Conservation (phyloP, 2,113 vertebrate species). For the Macaca mulatta region DNA sequence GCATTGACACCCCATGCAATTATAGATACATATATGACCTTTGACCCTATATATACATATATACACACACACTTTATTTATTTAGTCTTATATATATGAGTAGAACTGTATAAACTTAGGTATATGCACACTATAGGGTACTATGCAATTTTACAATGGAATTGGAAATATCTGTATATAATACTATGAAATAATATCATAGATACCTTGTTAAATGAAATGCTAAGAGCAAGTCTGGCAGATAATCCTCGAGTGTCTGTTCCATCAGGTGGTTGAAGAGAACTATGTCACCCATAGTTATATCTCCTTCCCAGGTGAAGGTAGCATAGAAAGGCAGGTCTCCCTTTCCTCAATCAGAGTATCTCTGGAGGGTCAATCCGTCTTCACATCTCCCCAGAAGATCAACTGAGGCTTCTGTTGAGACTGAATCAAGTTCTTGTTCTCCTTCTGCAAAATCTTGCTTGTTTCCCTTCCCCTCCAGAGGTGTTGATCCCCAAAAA, state of each 20-base stretch:
- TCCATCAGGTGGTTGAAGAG: background rate
- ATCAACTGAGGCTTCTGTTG: background rate
- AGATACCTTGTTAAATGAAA: background rate
- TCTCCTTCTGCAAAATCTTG: background rate
- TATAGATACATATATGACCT: no score
- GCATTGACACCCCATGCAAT: no score
- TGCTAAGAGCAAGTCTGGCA: background rate
- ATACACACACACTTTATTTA: no score
- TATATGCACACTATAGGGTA: background rate
- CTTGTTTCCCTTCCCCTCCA: background rate
- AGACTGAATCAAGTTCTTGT: background rate
- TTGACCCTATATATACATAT: background rate
- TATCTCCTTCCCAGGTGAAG: background rate
- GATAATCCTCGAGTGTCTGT: background rate
- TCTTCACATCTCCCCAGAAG: background rate
- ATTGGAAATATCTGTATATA: background rate
- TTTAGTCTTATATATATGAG: no score
- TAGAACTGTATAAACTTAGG: background rate
- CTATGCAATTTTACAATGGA: background rate
- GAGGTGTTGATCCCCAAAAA: background rate
- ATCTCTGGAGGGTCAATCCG: background rate
- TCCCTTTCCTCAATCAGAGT: background rate
- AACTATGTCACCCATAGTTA: background rate
- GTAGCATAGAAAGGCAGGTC: background rate
- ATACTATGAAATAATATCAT: background rate